phyloP scores from a whole-genome alignment of 1,140 invertebrate species.

The Campoletis sonorensis region DNA sequence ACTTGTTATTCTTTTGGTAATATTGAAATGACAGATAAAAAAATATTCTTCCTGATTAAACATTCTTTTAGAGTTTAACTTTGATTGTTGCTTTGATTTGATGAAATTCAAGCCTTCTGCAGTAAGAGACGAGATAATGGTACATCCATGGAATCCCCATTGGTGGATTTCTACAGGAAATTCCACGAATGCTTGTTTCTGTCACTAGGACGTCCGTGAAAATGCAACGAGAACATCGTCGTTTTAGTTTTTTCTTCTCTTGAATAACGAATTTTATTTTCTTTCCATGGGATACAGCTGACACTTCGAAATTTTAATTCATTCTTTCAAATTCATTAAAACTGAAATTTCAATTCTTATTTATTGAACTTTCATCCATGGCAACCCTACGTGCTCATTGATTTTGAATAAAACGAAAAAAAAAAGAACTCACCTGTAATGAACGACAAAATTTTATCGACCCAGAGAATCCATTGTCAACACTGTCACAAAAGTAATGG shows the following conservation, averaged over 20 bases:
- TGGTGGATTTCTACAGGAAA: conserved; percentile 40
- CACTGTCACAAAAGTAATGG: too few relatives aligned
- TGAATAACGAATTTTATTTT: not conserved
- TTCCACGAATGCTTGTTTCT: conserved; percentile 50
- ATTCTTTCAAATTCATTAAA: not conserved
- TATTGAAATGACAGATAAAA: not conserved
- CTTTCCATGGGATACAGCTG: too few relatives aligned
- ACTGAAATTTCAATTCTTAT: too few relatives aligned
- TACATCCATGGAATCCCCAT: conserved; percentile 16
- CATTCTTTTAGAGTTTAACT: not conserved
- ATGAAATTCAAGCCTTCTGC: not conserved
- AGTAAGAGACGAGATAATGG: not conserved
- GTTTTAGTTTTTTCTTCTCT: not conserved
- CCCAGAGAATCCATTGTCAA: too few relatives aligned
- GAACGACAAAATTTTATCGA: too few relatives aligned
- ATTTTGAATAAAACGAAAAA: too few relatives aligned
- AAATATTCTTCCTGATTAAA: not conserved
- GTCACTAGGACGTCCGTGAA: conserved; percentile 41
- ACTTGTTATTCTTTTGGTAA: not conserved
- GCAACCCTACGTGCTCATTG: too few relatives aligned
- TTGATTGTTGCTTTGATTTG: not conserved
- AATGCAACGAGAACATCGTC: conserved; percentile 18
- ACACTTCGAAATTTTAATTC: not conserved
- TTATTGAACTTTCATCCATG: too few relatives aligned
- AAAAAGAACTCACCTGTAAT: too few relatives aligned